Evolutionary conservation across 2,113 vertebrate species (phyloP).

Genomic region (Arothron firmamentum): DNA sequence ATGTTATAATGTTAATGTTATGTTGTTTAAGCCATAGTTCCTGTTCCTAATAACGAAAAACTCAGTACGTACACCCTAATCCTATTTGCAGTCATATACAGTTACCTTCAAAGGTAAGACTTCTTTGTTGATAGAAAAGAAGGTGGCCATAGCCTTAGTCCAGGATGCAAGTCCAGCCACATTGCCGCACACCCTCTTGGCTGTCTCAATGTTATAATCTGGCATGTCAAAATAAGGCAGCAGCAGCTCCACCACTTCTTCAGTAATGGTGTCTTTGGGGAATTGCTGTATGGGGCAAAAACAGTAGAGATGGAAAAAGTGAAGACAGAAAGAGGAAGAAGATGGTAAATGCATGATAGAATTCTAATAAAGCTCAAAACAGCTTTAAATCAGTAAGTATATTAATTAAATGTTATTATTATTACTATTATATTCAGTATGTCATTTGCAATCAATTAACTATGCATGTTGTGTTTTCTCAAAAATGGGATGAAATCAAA

Average conservation of each 20-base stretch:
- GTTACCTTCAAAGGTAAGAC: conserved; percentile 92
- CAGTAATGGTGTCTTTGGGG: conserved; percentile 92
- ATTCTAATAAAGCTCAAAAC: no score
- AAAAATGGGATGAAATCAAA: no score
- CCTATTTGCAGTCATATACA: not conserved
- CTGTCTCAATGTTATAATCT: conserved; percentile 95
- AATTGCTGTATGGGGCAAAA: conserved; percentile 81
- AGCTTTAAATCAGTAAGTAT: no score
- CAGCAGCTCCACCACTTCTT: conserved; percentile 90
- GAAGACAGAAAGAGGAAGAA: no score
- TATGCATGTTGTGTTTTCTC: no score
- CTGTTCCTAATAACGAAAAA: no score
- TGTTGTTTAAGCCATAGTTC: no score
- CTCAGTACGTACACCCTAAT: not conserved
- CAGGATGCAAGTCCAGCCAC: conserved; percentile 93
- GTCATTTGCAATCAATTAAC: no score
- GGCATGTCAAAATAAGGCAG: conserved; percentile 91
- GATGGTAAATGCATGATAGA: not conserved
- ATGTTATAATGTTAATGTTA: no score
- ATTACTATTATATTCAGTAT: no score
- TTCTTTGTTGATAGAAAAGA: conserved; percentile 95
- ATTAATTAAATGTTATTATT: no score
- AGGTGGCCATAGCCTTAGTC: conserved; percentile 94
- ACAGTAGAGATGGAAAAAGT: not conserved
- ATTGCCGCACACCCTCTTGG: conserved; percentile 89